Conservation (phyloP, 2,888 invertebrate genomes). For the Gandaritis pyraliata region DNA sequence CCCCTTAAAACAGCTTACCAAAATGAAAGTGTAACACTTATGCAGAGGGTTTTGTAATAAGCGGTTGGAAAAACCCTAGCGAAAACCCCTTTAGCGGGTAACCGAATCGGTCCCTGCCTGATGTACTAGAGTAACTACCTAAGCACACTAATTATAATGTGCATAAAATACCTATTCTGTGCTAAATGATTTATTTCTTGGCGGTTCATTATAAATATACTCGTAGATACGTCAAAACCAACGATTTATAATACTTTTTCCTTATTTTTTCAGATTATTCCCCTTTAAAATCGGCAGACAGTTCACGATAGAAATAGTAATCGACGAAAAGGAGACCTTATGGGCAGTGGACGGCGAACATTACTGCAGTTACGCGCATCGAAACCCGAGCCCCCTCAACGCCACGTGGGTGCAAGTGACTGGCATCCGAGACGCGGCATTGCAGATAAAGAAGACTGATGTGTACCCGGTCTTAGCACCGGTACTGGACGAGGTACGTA, state of each 20-base stretch:
- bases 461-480: slow-evolving; percentile 72
- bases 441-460: slow-evolving; percentile 85
- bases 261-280: slow-evolving; percentile 64
- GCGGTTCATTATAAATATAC: too few relatives aligned
- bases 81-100: too few relatives aligned
- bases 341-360: slow-evolving; percentile 90
- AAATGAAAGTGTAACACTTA: too few relatives aligned
- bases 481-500: slow-evolving; percentile 45
- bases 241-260: background rate
- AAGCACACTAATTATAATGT: too few relatives aligned
- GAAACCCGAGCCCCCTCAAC: slow-evolving; percentile 65
- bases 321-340: slow-evolving; percentile 85
- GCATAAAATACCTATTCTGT: too few relatives aligned
- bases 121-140: too few relatives aligned
- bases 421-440: slow-evolving; percentile 85
- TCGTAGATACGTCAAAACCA: too few relatives aligned
- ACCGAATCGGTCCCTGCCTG: too few relatives aligned
- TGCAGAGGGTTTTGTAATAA: too few relatives aligned
- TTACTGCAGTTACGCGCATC: slow-evolving; percentile 88
- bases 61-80: too few relatives aligned
- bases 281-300: slow-evolving; percentile 75
- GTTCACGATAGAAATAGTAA: slow-evolving; percentile 85
- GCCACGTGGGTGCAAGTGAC: slow-evolving; percentile 84
- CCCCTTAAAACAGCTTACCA: too few relatives aligned
- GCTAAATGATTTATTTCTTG: too few relatives aligned